A percentile compares a stretch with the other conserved stretches of the same genome.
phyloP scores from a whole-genome alignment of 2,888 invertebrate species.

The Teinopalpus imperialis region DNA sequence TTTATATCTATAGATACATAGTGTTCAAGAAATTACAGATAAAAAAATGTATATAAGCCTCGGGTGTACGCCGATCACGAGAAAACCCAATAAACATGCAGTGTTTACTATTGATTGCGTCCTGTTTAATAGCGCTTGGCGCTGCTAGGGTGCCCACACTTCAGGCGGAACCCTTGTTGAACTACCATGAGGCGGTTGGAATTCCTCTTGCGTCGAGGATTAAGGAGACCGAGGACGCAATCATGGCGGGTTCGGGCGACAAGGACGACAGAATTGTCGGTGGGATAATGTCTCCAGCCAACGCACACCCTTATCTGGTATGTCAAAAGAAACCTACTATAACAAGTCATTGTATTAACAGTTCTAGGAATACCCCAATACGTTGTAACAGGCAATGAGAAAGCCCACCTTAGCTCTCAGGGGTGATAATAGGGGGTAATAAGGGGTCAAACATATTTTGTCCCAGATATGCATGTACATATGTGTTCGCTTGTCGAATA shows the following conservation, averaged over 20 bases:
- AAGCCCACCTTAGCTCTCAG: no score
- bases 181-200: constrained; percentile 52
- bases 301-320: constrained; percentile 45
- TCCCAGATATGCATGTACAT: no score
- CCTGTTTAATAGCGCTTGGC: constrained; percentile 34
- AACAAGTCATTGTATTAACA: no score
- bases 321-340: no score
- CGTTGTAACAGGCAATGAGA: no score
- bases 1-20: constrained; percentile 2
- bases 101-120: constrained; percentile 23
- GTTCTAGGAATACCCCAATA: no score
- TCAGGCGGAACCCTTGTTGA: constrained; percentile 32
- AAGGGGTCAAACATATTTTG: no score
- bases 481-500: no score
- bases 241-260: constrained; percentile 8
- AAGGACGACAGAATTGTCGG: constrained; percentile 49
- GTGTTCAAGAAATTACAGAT: constrained; percentile 8
- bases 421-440: no score
- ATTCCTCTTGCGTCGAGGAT: constrained; percentile 53
- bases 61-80: not conserved
- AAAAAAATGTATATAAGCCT: constrained; percentile 17
- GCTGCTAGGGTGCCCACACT: constrained; percentile 31
- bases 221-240: constrained; percentile 43
- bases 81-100: constrained; percentile 13
- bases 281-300: constrained; percentile 42